phyloP scores from a whole-genome alignment of 2,113 vertebrate genomes.

The Psittacara wagleri region DNA sequence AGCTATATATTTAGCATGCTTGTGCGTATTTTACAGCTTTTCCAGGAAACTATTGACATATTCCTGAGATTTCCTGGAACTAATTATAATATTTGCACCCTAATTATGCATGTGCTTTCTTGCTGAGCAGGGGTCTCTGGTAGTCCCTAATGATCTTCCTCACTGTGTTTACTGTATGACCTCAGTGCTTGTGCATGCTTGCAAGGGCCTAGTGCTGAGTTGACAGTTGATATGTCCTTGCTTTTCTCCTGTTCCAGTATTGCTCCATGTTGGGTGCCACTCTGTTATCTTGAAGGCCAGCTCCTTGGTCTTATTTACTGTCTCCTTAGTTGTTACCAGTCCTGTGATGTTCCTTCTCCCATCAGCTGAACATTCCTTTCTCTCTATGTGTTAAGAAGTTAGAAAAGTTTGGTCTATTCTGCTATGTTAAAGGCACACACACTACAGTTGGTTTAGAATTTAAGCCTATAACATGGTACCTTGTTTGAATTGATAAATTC shows the following conservation, averaged over 20 bases:
- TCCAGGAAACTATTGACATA: not conserved
- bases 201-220: not conserved
- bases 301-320: not conserved
- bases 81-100: not conserved
- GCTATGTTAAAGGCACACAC: not conserved
- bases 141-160: not conserved
- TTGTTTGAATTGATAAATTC: not conserved
- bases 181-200: not conserved
- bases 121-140: not conserved
- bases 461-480: not conserved
- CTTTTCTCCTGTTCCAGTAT: not conserved
- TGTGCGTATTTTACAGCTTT: not conserved
- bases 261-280: not conserved
- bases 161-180: not conserved
- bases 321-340: not conserved
- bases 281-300: not conserved
- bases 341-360: not conserved
- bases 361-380: not conserved
- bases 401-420: not conserved
- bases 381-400: not conserved
- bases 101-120: not conserved
- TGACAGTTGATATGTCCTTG: not conserved
- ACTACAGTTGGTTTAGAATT: not conserved
- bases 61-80: not conserved
- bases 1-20: not conserved